Base-by-base conservation (phyloP, 2,888 invertebrate genomes). In the Lissonota sp. region DNA sequence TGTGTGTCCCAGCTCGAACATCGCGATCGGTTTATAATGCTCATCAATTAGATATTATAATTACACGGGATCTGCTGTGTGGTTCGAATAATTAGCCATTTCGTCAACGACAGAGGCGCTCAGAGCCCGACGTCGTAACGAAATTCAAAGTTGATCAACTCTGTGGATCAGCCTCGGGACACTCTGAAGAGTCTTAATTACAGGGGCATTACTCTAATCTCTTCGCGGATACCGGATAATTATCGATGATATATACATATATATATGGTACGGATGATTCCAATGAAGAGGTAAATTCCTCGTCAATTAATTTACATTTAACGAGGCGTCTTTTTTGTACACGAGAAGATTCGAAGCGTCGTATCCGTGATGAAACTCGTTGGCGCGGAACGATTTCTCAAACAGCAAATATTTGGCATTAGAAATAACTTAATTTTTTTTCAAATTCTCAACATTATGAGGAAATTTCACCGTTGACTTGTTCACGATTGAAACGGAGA, bases 401-500 rank as follows among this genome's bases (percentile, higher is more conserved):
- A 58, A 37, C 26, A 42, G 12, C 40, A 8, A 3, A 26, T 26
- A 26, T 26, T 26, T 3, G 3, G 26, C 26, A 26, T 26, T 26
- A 26, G 26, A 26, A 26, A 26, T 26, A 26, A 26, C 5, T 40
- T 46, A 6, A 16, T 40, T 72, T 26, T 80, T 42, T 40, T 12
- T 4, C 8, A 64, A 53, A 42, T 66, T 12, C 14, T 16, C 7
- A 66, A 37, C 46, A 55, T 6, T 8, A 60, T 26, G 26, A 57
- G 69, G 57, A 46, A 53, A 62, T 10, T 16, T 44, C 42, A 62
- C 84, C 64, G 64, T 69, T 63, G 82, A 53, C 86, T 88, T 86
- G 86, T 85, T 83, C 77, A 77, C 66, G 86, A 85, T 86, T 88
- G 85, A 83, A 83, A 72, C 58, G 76, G 76, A 80, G 83, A 85